Evolutionary conservation across 2,113 vertebrate genomes (phyloP), one percentile per base, ranked within the genome.

Genomic region (Bettongia penicillata): DNA sequence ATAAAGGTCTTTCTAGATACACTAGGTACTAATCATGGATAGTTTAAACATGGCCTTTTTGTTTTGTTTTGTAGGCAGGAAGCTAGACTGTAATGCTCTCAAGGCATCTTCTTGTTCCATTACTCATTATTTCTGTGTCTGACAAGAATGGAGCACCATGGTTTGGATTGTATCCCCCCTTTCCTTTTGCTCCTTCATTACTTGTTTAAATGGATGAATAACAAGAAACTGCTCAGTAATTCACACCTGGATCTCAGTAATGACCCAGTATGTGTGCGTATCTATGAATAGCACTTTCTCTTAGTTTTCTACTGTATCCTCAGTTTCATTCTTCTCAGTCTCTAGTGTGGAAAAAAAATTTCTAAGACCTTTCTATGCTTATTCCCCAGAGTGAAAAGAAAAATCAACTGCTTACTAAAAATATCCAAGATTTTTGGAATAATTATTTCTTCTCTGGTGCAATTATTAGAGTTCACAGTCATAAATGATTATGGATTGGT

Each of bases 171-270:
- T 37, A 68, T 68, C 31, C 2, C 31, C 10, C 28, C 37, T 68
- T 68, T 11, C 61, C 28, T 68, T 68, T 68, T 49, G 5, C 43
- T 97, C 53, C 93, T 95, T 52, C 96, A 7, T 96, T 96, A 94
- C 16, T 55, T 95, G 95, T 53, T 19, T 96, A 98, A 50, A 57
- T 97, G 97, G 55, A 77, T 97, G 93, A 97, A 97, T 98, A 98
- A 96, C 25, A 93, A 96, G 97, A 91, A 97, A 50, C 26, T 89
- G 53, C 90, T 95, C 94, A 49, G 31, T 97, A 92, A 97, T 96
- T 90, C 91, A 96, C 95, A 97, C 95, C 93, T 97, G 96, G 94
- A 98, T 96, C 94, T 94, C n/a, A 95, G 97, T 97, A 98, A 24
- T 51, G 96, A 25, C 51, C 89, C 92, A 90, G 43, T 91, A 31